Base-by-base conservation (phyloP, 2,888 invertebrate species). In the Amiota minor region DNA sequence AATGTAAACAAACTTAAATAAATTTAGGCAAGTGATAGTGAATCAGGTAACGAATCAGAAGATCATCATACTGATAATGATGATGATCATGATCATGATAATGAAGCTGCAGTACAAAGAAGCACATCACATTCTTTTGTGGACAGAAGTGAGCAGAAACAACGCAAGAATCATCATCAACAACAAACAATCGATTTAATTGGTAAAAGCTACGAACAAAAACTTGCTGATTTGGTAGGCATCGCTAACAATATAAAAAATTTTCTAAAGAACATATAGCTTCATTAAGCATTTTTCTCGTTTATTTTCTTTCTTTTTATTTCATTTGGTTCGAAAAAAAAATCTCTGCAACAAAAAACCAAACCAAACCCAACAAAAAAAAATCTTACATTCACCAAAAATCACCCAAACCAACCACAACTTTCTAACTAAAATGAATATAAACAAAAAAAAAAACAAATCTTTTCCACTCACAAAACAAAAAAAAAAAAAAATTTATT, bases 21-120 rank as follows among this genome's bases (percentile, higher is more conserved):
- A 79, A 87, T 86, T 80, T 86, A 88, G 89, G 88, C 83, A 75
- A 87, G 88, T 86, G 88, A 88, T 81, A 87, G 85, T 81, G 67
- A 68, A 53, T 81, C 84, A 79, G 81, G 80, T 79, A 80, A 81
- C 76, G 87, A 88, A 78, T 84, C 86, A 75, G 82, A 81, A 56
- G 80, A 77, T 64, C 73, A 72, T 64, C 68, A 67, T 16, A 75
- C 79, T 74, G 75, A 75, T 71, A 79, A 73, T 70, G 79, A 50
- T 20, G 67, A 49, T 50, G 23, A 46, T 65, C 3, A 18, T n/a
- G 23, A 61, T 14, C 14, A 8, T 3, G 87, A 85, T 53, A 87
- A 87, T 45, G 88, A 87, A 74, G 85, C 9, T 45, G 64, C 80
- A 84, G 77, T 46, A 61, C 71, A 35, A 67, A 72, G 73, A 72